phyloP scores from a whole-genome alignment of 2,888 invertebrate species.

The Calameuta idolon region DNA sequence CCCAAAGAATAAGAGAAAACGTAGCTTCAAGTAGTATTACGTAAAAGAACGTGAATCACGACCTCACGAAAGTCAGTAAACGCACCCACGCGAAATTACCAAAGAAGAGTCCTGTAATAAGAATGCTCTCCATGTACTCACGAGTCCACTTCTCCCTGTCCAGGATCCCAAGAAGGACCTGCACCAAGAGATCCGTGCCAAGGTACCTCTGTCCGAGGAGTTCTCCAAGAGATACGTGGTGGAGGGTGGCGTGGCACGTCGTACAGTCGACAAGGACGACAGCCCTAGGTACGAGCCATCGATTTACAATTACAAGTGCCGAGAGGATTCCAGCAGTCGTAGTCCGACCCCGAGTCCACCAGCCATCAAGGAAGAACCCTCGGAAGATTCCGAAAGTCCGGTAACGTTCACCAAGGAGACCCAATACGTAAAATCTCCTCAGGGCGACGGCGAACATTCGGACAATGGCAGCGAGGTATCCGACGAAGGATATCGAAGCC shows the following conservation, averaged over 20 bases:
- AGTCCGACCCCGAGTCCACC: constrained; percentile 54
- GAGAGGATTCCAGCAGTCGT: constrained; percentile 46
- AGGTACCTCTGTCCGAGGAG: constrained; percentile 55
- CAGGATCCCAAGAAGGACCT: constrained; percentile 56
- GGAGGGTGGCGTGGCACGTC: constrained; percentile 58
- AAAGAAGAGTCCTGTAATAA: neutral
- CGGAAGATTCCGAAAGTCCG: constrained; percentile 22
- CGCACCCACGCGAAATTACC: neutral
- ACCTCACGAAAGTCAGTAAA: neutral
- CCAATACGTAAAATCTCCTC: constrained; percentile 51
- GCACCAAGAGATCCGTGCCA: constrained; percentile 47
- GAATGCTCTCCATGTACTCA: neutral
- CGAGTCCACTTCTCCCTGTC: constrained; percentile 3
- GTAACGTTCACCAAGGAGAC: constrained; percentile 52
- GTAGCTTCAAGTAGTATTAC: neutral
- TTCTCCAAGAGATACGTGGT: constrained; percentile 59
- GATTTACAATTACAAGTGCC: constrained; percentile 60
- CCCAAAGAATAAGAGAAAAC: neutral
- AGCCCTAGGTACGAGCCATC: constrained; percentile 60
- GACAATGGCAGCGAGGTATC: constrained; percentile 88
- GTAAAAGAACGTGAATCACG: neutral
- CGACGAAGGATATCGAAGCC: constrained; percentile 86
- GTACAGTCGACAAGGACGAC: constrained; percentile 54
- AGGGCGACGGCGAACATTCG: constrained; percentile 65
- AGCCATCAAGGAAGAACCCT: constrained; percentile 41